Conservation (phyloP, 2,113 vertebrate species). For the Mionectes macconnelli region DNA sequence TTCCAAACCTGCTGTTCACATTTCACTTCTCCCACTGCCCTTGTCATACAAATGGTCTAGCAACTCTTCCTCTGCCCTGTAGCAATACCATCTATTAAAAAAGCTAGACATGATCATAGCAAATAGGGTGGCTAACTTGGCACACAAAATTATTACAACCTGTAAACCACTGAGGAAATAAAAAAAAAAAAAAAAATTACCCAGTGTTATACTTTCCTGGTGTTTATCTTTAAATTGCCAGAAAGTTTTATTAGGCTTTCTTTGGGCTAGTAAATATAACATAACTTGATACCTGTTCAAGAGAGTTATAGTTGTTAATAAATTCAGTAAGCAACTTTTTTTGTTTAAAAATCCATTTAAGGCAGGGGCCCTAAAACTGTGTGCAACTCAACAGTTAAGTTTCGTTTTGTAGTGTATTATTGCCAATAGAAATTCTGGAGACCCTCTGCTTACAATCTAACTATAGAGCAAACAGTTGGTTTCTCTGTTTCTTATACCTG, state of each 20-base stretch:
- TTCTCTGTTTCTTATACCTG: neutral
- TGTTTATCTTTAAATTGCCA: neutral
- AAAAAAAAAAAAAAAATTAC: neutral
- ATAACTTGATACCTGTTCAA: neutral
- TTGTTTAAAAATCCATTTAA: neutral
- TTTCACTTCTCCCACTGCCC: slow-evolving; percentile 32
- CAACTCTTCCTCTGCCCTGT: neutral
- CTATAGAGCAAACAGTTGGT: neutral
- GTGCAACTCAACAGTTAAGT: neutral
- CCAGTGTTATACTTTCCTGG: neutral
- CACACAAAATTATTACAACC: neutral
- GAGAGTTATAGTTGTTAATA: neutral
- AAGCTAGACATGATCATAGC: neutral
- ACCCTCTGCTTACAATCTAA: neutral
- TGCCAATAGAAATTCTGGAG: neutral
- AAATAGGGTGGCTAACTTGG: neutral
- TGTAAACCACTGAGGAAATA: neutral
- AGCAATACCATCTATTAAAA: neutral
- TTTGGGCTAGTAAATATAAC: neutral
- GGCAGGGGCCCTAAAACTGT: neutral
- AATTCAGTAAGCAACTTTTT: neutral
- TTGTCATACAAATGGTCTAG: neutral
- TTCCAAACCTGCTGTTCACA: neutral
- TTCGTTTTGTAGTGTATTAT: neutral
- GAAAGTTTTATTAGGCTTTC: slow-evolving; percentile 2